Conservation (phyloP, 2,888 invertebrate species). For the Pammene fasciana region DNA sequence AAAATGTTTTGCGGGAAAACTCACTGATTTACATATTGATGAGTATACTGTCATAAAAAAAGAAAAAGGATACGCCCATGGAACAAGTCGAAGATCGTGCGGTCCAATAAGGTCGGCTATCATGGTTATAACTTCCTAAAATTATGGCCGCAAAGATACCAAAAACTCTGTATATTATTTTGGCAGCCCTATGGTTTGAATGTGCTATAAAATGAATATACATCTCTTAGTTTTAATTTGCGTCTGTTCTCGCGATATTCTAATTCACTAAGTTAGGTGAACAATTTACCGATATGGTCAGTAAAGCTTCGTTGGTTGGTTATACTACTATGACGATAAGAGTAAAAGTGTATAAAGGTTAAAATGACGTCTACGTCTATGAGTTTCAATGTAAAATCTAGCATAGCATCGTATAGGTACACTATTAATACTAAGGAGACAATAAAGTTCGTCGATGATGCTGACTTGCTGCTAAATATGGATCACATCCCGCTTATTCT, state of each 20-base stretch:
- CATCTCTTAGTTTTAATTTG: slow-evolving; percentile 30
- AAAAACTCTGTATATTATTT: slow-evolving; percentile 68
- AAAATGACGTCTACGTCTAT: neutral
- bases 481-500: too few species aligned
- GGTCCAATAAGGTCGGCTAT: neutral
- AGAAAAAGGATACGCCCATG: neutral
- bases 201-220: slow-evolving; percentile 44
- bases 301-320: neutral
- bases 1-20: neutral
- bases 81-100: neutral
- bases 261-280: neutral
- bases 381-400: neutral
- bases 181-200: slow-evolving; percentile 76
- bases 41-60: neutral
- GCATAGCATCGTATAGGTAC: neutral
- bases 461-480: too few species aligned
- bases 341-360: neutral
- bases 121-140: slow-evolving; percentile 31
- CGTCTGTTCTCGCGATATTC: neutral
- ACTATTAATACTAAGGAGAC: neutral
- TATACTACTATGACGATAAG: neutral
- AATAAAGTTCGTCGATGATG: neutral
- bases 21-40: neutral
- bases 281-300: neutral
- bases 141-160: slow-evolving; percentile 46